phyloP scores from a whole-genome alignment of 2,888 invertebrate species.

The Noctua fimbriata region DNA sequence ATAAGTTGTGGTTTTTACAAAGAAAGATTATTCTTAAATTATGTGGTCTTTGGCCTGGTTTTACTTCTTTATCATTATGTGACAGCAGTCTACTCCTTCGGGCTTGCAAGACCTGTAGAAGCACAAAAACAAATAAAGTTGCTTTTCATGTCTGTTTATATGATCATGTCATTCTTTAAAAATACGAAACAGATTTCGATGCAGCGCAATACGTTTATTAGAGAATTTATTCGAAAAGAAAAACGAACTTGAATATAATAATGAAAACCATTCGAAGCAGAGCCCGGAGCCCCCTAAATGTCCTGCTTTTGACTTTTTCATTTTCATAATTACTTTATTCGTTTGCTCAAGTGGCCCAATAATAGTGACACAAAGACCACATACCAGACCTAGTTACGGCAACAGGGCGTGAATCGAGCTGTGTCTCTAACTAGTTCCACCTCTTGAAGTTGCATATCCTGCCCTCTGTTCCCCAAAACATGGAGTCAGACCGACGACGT shows the following conservation, averaged over 20 bases:
- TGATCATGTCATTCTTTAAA: neutral
- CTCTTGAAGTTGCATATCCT: neutral
- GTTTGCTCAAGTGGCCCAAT: neutral
- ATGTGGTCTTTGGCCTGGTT: conserved; percentile 70
- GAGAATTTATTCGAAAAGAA: neutral
- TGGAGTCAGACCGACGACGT: neutral
- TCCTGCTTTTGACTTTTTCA: neutral
- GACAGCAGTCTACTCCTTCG: conserved; percentile 9
- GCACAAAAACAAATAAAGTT: neutral
- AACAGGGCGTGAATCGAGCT: neutral
- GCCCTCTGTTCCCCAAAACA: neutral
- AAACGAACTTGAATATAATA: neutral
- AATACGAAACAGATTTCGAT: neutral
- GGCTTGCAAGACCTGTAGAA: conserved; percentile 28
- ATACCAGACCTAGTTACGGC: neutral
- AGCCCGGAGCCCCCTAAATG: neutral
- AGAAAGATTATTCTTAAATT: conserved; percentile 64
- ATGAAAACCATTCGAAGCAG: neutral
- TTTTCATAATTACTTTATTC: neutral
- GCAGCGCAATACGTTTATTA: neutral
- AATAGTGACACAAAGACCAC: neutral
- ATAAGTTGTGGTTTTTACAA: neutral
- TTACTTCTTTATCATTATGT: conserved; percentile 31
- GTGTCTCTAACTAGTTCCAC: neutral
- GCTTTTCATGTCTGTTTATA: neutral